Percentiles rank a stretch among this genome's conserved stretches.
These are phyloP conservation scores for Nephotettix cincticeps DNA, from an alignment of 1,140 invertebrate genomes.

Conservation along the genomic window DNA sequence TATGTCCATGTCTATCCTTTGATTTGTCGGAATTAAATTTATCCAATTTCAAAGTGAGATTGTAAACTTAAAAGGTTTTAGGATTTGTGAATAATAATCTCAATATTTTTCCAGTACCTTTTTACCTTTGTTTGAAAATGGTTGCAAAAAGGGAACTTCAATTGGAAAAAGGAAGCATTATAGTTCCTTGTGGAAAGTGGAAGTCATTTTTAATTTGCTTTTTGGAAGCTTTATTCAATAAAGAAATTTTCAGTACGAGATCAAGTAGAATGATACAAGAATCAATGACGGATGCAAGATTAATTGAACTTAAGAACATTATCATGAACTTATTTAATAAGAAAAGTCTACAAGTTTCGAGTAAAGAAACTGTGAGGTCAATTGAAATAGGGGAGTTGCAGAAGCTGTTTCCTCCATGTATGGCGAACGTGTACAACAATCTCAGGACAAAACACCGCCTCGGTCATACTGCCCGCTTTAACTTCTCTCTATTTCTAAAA, in stretches of 20 bases:
- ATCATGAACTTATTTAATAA: neutral
- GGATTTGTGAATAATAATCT: too few relatives aligned
- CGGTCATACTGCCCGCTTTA: constrained; percentile 4
- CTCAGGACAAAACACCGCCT: constrained; percentile 7
- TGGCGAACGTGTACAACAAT: constrained; percentile 4
- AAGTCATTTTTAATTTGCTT: neutral
- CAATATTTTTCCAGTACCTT: constrained; percentile 10
- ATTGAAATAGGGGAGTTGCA: neutral
- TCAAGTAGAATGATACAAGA: neutral
- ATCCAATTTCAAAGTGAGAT: too few relatives aligned
- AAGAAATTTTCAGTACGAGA: neutral
- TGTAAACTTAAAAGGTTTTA: too few relatives aligned
- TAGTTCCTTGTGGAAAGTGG: constrained; percentile 20
- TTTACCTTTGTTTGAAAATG: neutral
- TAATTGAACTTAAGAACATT: neutral
- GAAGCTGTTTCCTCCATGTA: constrained; percentile 11
- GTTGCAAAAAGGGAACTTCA: neutral
- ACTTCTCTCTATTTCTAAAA: constrained; percentile 22
- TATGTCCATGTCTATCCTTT: too few relatives aligned
- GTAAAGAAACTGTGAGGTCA: neutral
- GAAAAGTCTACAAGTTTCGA: neutral
- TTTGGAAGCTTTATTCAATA: too few relatives aligned
- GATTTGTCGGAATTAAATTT: too few relatives aligned
- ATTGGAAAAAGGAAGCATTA: neutral
- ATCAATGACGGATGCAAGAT: neutral